These are phyloP conservation scores for Falco novaeseelandiae DNA, from an alignment of 2,797 vertebrate genomes.

Conservation along the genomic window DNA sequence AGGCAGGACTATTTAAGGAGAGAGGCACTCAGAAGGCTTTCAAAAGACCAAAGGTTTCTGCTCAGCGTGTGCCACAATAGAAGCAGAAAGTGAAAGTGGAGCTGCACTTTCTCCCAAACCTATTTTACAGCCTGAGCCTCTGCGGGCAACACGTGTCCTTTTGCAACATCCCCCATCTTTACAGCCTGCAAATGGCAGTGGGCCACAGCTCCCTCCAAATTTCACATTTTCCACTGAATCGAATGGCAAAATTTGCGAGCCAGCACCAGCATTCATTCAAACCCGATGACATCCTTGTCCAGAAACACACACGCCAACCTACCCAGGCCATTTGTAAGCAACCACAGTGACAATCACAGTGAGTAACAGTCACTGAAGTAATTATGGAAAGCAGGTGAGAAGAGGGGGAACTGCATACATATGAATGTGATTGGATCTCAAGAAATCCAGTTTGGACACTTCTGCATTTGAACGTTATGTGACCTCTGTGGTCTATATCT, in stretches of 20 bases:
- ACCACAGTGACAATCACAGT: neutral
- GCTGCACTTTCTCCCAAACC: neutral
- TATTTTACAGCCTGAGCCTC: neutral
- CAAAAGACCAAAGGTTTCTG: constrained; percentile 27
- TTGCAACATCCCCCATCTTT: neutral
- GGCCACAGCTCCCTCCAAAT: neutral
- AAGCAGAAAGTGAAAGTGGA: constrained; percentile 28
- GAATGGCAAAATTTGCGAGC: neutral
- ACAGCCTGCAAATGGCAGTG: neutral
- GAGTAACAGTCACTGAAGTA: neutral
- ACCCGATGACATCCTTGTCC: neutral
- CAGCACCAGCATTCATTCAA: neutral
- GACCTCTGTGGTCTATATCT: neutral
- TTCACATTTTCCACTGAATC: neutral
- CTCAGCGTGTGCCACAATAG: neutral
- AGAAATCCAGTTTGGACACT: neutral
- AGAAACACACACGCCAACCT: neutral
- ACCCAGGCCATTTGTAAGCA: neutral
- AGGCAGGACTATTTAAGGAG: neutral
- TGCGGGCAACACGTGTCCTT: accelerated
- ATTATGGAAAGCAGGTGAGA: neutral
- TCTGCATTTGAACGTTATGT: neutral
- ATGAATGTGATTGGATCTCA: neutral
- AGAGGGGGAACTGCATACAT: neutral
- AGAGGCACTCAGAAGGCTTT: neutral